These are phyloP conservation scores for Ephialtes manifestator DNA, from an alignment of 2,888 invertebrate genomes.

Conservation along the genomic window DNA sequence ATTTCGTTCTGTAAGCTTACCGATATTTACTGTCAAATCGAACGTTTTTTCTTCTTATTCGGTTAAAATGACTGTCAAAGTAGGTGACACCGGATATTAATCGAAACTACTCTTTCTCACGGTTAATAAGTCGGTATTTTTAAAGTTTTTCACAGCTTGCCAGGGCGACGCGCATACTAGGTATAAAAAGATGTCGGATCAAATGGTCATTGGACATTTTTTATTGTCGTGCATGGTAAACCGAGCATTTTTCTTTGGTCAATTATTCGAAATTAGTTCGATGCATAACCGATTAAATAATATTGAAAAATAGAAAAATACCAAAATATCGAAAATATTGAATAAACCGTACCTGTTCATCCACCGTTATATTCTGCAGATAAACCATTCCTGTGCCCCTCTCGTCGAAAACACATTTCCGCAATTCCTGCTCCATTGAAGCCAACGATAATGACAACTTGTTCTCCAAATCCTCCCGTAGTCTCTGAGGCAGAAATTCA, in stretches of 20 bases:
- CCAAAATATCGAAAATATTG: conserved; percentile 31
- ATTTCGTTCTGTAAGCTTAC: no score
- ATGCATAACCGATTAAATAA: conserved; percentile 49
- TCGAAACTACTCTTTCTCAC: no score
- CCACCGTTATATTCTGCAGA: conserved; percentile 87
- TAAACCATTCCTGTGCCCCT: conserved; percentile 87
- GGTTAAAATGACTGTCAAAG: no score
- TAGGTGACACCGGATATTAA: no score
- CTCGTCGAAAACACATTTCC: conserved; percentile 90
- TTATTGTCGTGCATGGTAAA: conserved; percentile 28
- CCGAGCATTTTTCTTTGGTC: not conserved
- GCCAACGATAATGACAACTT: conserved; percentile 90
- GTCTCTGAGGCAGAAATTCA: conserved; percentile 84
- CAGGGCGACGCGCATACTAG: not conserved
- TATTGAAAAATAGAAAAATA: conserved; percentile 55
- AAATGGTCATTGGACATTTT: conserved; percentile 4
- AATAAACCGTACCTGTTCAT: conserved; percentile 85
- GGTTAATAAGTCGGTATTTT: no score
- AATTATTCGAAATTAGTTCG: conserved; percentile 7
- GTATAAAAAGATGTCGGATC: not conserved
- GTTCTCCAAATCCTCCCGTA: conserved; percentile 90
- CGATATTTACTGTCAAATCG: no score
- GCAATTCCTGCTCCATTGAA: conserved; percentile 91
- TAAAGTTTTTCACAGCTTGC: no score
- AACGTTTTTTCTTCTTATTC: no score